Base-by-base conservation (phyloP, 1,140 invertebrate genomes). In the Drosophila albomicans region DNA sequence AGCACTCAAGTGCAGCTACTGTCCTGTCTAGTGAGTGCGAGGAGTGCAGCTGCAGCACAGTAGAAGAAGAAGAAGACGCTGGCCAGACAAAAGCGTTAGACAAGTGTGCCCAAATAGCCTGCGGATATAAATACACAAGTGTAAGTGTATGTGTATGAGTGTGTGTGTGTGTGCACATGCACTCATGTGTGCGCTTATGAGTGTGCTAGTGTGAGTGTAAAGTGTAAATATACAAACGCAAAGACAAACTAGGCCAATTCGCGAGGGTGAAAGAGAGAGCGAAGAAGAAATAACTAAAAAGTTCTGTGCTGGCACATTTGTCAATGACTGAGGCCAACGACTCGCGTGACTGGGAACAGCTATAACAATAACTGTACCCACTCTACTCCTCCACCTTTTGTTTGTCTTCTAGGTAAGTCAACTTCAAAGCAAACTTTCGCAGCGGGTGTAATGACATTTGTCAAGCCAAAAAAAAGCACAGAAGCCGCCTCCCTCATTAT, bases 391-490 rank as follows among this genome's bases (percentile, higher is more conserved):
- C 5, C 46, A 48, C 48, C 28, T 10, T 51, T 30, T 11, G 1
- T 51, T 28, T 1, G 28, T 48, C 11, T 15, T 16, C 16, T 58
- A 61, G 68, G 48, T 74, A 80, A 86, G 78, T 74, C 58, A 68
- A 82, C 85, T 78, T 85, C 78, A 85, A 89, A 79, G 84, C 64
- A 67, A 82, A 77, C 71, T 77, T 68, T 52, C 77, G 46, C 78
- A 75, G 78, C 72, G 82, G 66, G 85, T 90, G 85, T 89, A 89
- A 89, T 85, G 85, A 89, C 85, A 89, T 89, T 89, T 81, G 81
- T 89, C 85, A 85, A 78, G 8, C 70, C 69, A 51, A 76, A 87
- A 80, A 77, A 89, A 80, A 69, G 74, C 85, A 64, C 6, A 84
- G 75, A 78, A 69, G 38, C 64, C 54, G 70, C 51, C 52, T 59